Percentiles rank a stretch among this genome's conserved stretches.
These are phyloP conservation scores for Pogonocichla stellata DNA, from an alignment of 2,113 vertebrate genomes.

Conservation along the genomic window DNA sequence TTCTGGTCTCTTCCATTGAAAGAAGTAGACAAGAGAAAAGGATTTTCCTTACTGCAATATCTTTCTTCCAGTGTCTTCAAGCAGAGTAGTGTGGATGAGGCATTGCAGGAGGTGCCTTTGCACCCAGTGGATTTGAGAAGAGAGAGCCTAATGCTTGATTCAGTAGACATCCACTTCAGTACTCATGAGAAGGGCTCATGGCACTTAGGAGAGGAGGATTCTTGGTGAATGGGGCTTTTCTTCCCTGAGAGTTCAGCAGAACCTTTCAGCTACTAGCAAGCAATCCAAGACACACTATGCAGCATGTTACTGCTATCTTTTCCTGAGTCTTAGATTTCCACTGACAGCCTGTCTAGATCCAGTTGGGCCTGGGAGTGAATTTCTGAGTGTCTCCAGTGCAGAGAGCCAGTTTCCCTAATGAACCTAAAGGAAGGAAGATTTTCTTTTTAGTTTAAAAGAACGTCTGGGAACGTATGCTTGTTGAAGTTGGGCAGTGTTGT, in stretches of 20 bases:
- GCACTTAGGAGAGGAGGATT: background rate
- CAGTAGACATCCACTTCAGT: background rate
- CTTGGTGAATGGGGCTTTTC: background rate
- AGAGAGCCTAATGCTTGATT: background rate
- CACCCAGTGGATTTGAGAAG: background rate
- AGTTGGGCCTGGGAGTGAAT: background rate
- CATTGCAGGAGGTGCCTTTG: background rate
- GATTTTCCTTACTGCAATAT: background rate
- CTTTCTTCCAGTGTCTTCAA: background rate
- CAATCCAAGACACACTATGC: background rate
- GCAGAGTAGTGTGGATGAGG: background rate
- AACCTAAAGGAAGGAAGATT: background rate
- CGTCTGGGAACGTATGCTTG: background rate
- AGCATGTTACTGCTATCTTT: background rate
- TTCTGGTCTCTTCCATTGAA: background rate
- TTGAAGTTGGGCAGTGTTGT: background rate
- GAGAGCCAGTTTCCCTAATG: background rate
- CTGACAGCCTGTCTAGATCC: background rate
- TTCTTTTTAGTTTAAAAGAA: background rate
- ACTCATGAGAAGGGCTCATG: background rate
- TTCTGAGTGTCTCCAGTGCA: background rate
- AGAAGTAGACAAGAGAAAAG: background rate
- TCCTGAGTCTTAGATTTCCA: background rate
- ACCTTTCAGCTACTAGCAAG: background rate
- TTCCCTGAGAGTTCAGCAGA: background rate